These are phyloP conservation scores for Takifugu bimaculatus DNA, from an alignment of 2,113 vertebrate genomes.

Conservation along the genomic window DNA sequence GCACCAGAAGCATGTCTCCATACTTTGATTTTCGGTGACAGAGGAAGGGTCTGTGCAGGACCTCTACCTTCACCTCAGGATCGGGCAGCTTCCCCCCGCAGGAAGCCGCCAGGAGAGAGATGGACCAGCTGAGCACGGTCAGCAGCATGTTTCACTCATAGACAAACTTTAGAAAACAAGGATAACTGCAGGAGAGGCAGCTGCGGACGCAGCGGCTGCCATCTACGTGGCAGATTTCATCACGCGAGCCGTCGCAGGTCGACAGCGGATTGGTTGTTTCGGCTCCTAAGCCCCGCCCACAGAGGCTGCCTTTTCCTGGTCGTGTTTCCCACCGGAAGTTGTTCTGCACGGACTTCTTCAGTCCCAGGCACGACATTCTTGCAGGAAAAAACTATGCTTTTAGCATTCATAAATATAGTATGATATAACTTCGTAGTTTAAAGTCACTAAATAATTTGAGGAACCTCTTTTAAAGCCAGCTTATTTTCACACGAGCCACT, in stretches of 20 bases:
- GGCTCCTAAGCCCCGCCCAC: conserved; percentile 24
- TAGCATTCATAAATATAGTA: no score
- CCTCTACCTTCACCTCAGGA: conserved; percentile 82
- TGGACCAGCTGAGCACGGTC: conserved; percentile 48
- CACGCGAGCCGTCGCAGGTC: conserved; percentile 20
- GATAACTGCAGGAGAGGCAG: background rate
- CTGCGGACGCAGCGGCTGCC: background rate
- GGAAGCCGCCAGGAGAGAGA: conserved; percentile 52
- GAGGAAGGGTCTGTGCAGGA: conserved; percentile 85
- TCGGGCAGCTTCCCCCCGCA: conserved; percentile 79
- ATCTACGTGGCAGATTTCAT: conserved; percentile 65
- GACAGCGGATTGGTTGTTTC: conserved; percentile 46
- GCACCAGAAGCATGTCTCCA: conserved; percentile 85
- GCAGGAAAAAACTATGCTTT: no score
- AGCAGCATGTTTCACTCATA: conserved; percentile 59
- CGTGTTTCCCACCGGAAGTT: background rate
- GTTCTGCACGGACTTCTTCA: background rate
- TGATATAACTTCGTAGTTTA: no score
- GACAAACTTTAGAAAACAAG: background rate
- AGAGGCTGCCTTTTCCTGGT: background rate
- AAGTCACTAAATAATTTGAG: no score
- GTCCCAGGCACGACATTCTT: no score
- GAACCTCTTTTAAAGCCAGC: no score
- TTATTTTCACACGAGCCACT: background rate
- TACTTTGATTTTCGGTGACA: conserved; percentile 84